Base-by-base conservation (phyloP, 2,888 invertebrate genomes). In the Mythimna loreyi region DNA sequence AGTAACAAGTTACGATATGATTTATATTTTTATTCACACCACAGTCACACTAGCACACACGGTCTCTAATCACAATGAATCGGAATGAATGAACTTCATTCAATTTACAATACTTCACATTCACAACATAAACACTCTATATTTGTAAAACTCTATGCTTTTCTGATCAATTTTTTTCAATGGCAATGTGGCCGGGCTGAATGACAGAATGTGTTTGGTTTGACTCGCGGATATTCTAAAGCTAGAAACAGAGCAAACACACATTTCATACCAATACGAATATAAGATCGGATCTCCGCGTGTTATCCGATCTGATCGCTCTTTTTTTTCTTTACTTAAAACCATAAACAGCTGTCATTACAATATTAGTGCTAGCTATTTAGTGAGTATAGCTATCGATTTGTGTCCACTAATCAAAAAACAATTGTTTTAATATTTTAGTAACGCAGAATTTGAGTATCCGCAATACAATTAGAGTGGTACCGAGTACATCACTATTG, bases 401-500 rank as follows among this genome's bases (percentile, higher is more conserved):
- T n/a, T n/a, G n/a, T n/a, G n/a, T n/a, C n/a, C n/a, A n/a, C n/a
- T n/a, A n/a, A n/a, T n/a, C n/a, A n/a, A n/a, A 36, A 36, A 36
- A 36, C 36, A 36, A 13, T 4, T 13, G 3, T 36, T 36, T 36
- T 13, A 36, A 36, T 36, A 13, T 11, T 40, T 16, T 40, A 40
- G 5, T 13, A 40, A 40, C 40, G 3, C 4, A 36, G 13, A 13
- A 36, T 13, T 13, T 16, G 6, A 40, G 9, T 67, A 67, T 67
- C 43, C 43, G 43, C 33, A 67, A 53, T 28, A 2, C 19, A 13
- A 28, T 43, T 28, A 1, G 13, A 53, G 43, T 33, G 19, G 3
- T 19, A 11, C 19, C 23, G 25, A 28, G 28, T 5, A n/a, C 72
- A 23, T 47, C 74, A 72, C 66, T 72, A 72, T 49, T 67, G 40